Evolutionary conservation across 2,888 invertebrate genomes (phyloP).

Genomic region (Conchocele bisecta): DNA sequence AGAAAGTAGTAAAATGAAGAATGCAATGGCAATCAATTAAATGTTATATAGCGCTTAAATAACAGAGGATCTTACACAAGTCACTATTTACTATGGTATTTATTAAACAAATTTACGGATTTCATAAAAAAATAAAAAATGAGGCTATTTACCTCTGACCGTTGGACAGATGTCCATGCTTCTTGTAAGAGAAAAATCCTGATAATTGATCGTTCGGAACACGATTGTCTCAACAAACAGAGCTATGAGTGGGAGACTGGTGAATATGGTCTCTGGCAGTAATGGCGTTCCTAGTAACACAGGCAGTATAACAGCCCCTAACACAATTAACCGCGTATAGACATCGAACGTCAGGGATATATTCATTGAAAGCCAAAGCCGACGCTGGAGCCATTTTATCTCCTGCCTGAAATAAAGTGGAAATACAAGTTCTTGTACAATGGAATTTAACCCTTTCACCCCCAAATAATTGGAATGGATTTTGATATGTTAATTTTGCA

Average conservation of each 20-base stretch:
- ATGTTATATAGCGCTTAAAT: too few relatives aligned
- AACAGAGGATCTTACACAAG: too few relatives aligned
- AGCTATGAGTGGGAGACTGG: background rate
- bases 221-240: conserved; percentile 8
- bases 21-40: too few relatives aligned
- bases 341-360: background rate
- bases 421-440: too few relatives aligned
- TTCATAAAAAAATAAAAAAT: too few relatives aligned
- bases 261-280: background rate
- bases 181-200: too few relatives aligned
- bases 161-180: background rate
- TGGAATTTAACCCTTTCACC: too few relatives aligned
- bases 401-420: conserved; percentile 1
- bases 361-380: background rate
- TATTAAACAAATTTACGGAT: too few relatives aligned
- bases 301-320: background rate
- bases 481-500: too few relatives aligned
- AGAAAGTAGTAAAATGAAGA: too few relatives aligned
- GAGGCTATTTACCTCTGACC: background rate
- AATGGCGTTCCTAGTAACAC: background rate
- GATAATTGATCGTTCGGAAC: background rate
- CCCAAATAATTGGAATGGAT: too few relatives aligned
- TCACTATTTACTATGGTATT: too few relatives aligned
- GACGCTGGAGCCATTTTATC: background rate
- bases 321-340: background rate